Conservation (phyloP, 2,113 vertebrate genomes). For the Leuciscus idus region DNA sequence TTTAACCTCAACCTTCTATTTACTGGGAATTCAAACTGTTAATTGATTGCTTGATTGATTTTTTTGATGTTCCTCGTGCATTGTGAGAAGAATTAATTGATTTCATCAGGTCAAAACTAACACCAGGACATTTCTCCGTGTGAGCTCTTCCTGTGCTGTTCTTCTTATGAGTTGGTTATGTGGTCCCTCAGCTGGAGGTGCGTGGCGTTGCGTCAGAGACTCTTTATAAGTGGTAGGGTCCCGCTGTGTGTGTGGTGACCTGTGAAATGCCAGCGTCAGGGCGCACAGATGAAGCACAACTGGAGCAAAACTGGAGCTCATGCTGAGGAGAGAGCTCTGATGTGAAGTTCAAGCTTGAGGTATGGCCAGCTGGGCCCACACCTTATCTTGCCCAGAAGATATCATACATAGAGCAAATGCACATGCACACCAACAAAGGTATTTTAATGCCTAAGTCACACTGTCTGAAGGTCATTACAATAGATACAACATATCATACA, state of each 20-base stretch:
- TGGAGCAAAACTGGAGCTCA: slow-evolving; percentile 43
- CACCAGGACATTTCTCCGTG: not conserved
- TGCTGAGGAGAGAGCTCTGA: slow-evolving; percentile 54
- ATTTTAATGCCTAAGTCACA: not conserved
- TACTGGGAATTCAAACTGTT: not conserved
- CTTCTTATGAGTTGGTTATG: slow-evolving; percentile 26
- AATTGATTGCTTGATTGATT: slow-evolving; percentile 26
- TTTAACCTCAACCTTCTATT: not conserved
- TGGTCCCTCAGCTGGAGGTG: slow-evolving; percentile 35
- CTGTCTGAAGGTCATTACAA: not conserved
- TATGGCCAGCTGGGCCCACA: slow-evolving; percentile 43
- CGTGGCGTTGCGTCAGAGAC: slow-evolving; percentile 50
- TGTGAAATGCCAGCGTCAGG: slow-evolving; percentile 54
- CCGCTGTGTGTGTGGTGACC: slow-evolving; percentile 39
- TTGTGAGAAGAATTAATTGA: slow-evolving; percentile 29
- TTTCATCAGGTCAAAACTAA: slow-evolving; percentile 17
- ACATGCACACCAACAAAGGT: not conserved
- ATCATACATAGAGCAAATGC: not conserved
- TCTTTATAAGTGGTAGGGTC: slow-evolving; percentile 47
- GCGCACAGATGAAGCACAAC: slow-evolving; percentile 44
- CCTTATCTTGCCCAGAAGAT: slow-evolving; percentile 25
- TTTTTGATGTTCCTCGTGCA: not conserved
- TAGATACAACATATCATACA: not conserved
- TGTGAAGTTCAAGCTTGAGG: slow-evolving; percentile 57
- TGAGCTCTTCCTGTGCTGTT: slow-evolving; percentile 26